Evolutionary conservation across 2,113 vertebrate species (phyloP).

Genomic region (Pseudonaja textilis): DNA sequence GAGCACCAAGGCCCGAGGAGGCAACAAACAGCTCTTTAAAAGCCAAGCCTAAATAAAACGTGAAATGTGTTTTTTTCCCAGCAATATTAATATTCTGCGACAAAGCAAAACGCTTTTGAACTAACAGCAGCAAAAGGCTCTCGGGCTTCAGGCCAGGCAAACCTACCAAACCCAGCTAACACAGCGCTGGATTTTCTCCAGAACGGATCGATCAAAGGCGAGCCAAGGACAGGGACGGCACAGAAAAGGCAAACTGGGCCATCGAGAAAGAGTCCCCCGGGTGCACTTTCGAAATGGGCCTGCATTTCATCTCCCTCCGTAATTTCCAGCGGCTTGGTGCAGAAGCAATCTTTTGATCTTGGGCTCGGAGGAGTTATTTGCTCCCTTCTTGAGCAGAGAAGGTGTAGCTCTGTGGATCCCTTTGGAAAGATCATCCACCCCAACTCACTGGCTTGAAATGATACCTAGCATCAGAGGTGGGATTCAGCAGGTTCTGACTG

Average conservation of each 20-base stretch:
- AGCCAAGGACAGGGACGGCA: slow-evolving; percentile 1
- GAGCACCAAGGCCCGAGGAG: background rate
- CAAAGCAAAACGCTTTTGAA: background rate
- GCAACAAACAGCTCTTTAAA: background rate
- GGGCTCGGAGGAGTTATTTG: slow-evolving; percentile 45
- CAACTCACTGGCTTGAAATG: slow-evolving; percentile 44
- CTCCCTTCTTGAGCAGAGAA: slow-evolving; percentile 33
- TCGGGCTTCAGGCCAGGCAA: slow-evolving; percentile 26
- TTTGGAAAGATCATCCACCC: slow-evolving; percentile 45
- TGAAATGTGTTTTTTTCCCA: background rate
- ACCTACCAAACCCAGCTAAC: background rate
- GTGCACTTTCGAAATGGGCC: background rate
- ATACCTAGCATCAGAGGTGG: slow-evolving; percentile 33
- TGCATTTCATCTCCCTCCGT: background rate
- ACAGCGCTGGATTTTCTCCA: slow-evolving; percentile 5
- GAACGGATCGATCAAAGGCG: slow-evolving; percentile 1
- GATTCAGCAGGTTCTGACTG: no score
- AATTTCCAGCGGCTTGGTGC: slow-evolving; percentile 21
- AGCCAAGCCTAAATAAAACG: background rate
- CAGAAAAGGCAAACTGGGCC: background rate
- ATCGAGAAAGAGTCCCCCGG: background rate
- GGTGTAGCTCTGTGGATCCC: slow-evolving; percentile 47
- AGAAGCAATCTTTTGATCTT: slow-evolving; percentile 46
- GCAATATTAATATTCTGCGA: background rate
- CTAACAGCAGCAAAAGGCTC: background rate